Percentiles rank a stretch among this genome's conserved stretches.
These are phyloP conservation scores for Protaetia brevitarsis DNA, from an alignment of 1,140 invertebrate species.

Conservation along the genomic window DNA sequence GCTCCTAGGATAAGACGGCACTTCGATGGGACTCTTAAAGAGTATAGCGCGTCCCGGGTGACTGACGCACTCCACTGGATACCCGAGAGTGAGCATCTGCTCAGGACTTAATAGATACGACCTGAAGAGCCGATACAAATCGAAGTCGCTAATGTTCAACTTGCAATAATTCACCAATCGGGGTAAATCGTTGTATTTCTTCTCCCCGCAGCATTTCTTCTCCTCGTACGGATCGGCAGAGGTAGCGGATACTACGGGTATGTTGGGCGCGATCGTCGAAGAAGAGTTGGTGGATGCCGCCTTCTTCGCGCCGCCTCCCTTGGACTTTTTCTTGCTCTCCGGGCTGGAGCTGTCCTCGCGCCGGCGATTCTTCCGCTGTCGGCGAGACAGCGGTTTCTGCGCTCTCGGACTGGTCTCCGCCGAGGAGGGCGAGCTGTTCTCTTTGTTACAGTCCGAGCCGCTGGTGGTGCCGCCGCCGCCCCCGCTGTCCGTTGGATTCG, in stretches of 20 bases:
- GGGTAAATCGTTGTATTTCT: no score
- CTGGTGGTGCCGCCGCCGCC: constrained; percentile 33
- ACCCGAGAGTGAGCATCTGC: constrained; percentile 68
- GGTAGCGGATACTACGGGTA: not conserved
- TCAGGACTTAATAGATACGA: constrained; percentile 63
- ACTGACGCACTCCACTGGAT: constrained; percentile 62
- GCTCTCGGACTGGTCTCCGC: constrained; percentile 30
- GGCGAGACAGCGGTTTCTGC: constrained; percentile 33
- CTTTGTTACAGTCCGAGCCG: constrained; percentile 45
- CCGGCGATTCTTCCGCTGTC: constrained; percentile 39
- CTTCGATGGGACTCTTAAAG: constrained; percentile 53
- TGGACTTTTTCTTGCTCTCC: constrained; percentile 37
- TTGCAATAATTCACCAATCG: constrained; percentile 36
- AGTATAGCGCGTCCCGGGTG: constrained; percentile 61
- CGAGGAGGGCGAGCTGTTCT: constrained; percentile 35
- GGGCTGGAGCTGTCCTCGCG: constrained; percentile 43
- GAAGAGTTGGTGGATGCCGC: not conserved
- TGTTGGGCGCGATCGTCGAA: not conserved
- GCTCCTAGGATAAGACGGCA: not conserved
- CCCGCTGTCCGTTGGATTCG: not conserved
- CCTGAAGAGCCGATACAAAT: constrained; percentile 51
- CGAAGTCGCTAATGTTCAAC: constrained; percentile 47
- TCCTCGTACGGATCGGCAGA: no score
- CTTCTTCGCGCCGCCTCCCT: constrained; percentile 25
- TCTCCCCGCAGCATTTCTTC: not conserved